phyloP scores from a whole-genome alignment of 2,888 invertebrate species.

The Platypus cylindrus region DNA sequence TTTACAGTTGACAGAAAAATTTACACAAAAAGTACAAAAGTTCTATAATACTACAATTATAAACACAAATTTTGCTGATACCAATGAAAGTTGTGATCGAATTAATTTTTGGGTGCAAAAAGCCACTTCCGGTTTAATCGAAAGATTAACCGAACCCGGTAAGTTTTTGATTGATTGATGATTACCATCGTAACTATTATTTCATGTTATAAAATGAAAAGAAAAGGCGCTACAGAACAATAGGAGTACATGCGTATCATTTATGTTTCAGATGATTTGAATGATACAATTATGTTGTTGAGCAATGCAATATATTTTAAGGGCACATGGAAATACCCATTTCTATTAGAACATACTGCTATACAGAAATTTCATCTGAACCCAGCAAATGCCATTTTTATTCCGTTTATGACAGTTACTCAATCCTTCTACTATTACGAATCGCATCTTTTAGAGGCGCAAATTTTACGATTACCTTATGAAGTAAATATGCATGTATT shows the following conservation, averaged over 20 bases:
- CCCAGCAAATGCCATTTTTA: conserved; percentile 35
- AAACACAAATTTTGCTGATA: conserved; percentile 45
- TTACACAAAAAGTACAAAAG: conserved; percentile 45
- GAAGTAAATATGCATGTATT: conserved; percentile 35
- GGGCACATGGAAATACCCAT: conserved; percentile 63
- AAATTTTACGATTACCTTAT: conserved; percentile 62
- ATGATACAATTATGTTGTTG: conserved; percentile 48
- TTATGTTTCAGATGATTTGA: conserved; percentile 41
- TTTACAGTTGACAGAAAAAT: conserved; percentile 45
- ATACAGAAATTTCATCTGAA: conserved; percentile 47
- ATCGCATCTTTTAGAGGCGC: conserved; percentile 50
- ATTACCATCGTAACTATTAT: no score
- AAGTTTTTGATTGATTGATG: conserved; percentile 7
- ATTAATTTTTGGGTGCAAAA: conserved; percentile 75
- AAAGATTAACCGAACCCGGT: conserved; percentile 52
- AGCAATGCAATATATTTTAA: conserved; percentile 72
- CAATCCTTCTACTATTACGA: conserved; percentile 48
- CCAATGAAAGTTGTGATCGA: conserved; percentile 41
- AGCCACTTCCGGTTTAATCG: conserved; percentile 61
- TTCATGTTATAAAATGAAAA: no score
- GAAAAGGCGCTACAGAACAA: no score
- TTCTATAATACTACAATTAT: conserved; percentile 56
- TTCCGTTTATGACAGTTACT: conserved; percentile 49
- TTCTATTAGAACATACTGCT: conserved; percentile 47
- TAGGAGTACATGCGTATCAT: conserved; percentile 2